Conservation (phyloP, 2,797 vertebrate genomes). For the Micropoecilia bifurca region DNA sequence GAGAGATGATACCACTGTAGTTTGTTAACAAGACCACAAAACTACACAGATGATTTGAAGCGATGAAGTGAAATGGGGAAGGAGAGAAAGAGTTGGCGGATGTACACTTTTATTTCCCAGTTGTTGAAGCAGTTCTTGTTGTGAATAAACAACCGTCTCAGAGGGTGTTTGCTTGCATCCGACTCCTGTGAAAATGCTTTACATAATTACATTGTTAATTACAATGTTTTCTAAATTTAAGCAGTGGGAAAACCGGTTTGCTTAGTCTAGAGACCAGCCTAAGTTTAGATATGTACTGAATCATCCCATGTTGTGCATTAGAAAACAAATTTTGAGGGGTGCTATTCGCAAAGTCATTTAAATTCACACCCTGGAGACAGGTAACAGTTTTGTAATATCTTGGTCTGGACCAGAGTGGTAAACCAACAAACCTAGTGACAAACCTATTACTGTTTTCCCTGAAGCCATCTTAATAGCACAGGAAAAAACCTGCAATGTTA, state of each 20-base stretch:
- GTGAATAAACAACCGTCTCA: constrained; percentile 43
- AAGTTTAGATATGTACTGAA: constrained; percentile 26
- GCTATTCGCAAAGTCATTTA: not conserved
- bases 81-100: constrained; percentile 31
- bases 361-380: not conserved
- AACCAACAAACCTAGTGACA: not conserved
- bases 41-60: constrained; percentile 47
- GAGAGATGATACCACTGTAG: constrained; percentile 34
- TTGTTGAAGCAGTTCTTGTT: constrained; percentile 23
- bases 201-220: constrained; percentile 57
- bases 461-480: not conserved
- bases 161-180: constrained; percentile 49
- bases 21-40: constrained; percentile 41
- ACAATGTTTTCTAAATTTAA: constrained; percentile 46
- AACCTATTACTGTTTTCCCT: constrained; percentile 1
- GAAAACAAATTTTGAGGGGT: constrained; percentile 13
- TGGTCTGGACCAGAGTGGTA: not conserved
- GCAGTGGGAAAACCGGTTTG: constrained; percentile 30
- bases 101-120: constrained; percentile 36
- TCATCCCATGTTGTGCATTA: constrained; percentile 16
- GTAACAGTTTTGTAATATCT: not conserved
- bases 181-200: constrained; percentile 49
- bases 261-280: constrained; percentile 16
- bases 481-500: not conserved
- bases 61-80: constrained; percentile 27